Evolutionary conservation across 2,888 invertebrate genomes (phyloP).

Genomic region (Pimpla rufipes): DNA sequence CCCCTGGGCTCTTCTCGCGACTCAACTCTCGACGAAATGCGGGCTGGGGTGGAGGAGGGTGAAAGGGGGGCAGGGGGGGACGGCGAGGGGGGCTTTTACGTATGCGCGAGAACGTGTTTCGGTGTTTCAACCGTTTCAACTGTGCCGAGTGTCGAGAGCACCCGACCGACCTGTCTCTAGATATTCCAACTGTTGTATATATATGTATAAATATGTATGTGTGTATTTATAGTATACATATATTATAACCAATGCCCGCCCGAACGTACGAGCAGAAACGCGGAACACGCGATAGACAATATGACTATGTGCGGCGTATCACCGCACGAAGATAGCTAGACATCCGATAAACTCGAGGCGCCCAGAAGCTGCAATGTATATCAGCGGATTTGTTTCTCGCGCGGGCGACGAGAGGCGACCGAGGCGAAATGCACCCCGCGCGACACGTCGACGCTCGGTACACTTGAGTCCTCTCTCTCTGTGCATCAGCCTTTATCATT

Average conservation of each 20-base stretch:
- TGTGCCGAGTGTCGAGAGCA: conserved; percentile 33
- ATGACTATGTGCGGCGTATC: neutral
- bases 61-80: neutral
- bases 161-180: neutral
- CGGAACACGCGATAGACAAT: neutral
- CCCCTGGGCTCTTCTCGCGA: conserved; percentile 37
- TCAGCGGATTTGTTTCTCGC: conserved; percentile 10
- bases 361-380: neutral
- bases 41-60: too few relatives aligned
- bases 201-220: conserved; percentile 30
- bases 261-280: neutral
- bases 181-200: conserved; percentile 8
- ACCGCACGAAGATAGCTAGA: neutral
- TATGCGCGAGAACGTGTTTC: conserved; percentile 42
- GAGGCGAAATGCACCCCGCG: neutral
- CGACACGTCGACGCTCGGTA: conserved; percentile 4
- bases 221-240: conserved; percentile 35
- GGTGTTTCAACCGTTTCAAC: conserved; percentile 55
- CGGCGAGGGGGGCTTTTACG: neutral
- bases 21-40: conserved; percentile 21
- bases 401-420: neutral
- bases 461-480: neutral
- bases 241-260: neutral
- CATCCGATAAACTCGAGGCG: conserved; percentile 12
- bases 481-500: neutral